phyloP scores from a whole-genome alignment of 2,797 vertebrate genomes.

The Chloroceryle inda region DNA sequence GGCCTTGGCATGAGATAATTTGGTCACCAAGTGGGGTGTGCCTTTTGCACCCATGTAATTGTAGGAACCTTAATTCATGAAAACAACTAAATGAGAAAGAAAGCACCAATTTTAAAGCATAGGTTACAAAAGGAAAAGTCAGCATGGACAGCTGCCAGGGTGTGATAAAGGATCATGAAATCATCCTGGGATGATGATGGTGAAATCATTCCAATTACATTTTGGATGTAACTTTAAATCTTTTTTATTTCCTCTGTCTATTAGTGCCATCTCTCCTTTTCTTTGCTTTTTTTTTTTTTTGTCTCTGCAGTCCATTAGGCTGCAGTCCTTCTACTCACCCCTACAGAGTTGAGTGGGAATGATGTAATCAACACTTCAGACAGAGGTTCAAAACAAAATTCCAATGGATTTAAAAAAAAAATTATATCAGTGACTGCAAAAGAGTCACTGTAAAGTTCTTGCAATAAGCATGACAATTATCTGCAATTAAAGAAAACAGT shows the following conservation, averaged over 20 bases:
- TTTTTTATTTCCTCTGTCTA: background rate
- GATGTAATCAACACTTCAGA: conserved; percentile 49
- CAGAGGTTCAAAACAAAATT: conserved; percentile 15
- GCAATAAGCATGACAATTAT: conserved; percentile 32
- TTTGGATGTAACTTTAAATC: background rate
- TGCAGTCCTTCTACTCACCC: background rate
- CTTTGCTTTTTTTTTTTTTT: background rate
- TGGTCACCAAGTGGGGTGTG: background rate
- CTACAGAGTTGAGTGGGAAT: background rate
- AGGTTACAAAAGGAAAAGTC: background rate
- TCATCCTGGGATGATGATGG: background rate
- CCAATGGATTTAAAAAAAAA: background rate
- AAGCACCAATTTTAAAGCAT: background rate
- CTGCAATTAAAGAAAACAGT: background rate
- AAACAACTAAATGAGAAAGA: background rate
- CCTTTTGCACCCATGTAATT: background rate
- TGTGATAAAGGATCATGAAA: background rate
- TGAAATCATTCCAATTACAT: background rate
- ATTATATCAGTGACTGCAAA: background rate
- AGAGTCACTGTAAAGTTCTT: background rate
- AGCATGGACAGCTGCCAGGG: background rate
- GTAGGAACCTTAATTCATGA: background rate
- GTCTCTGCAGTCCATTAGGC: background rate
- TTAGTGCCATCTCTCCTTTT: background rate
- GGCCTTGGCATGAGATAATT: background rate